A percentile compares a stretch with the other conserved stretches of the same genome.
Evolutionary conservation across 2,888 invertebrate genomes (phyloP).

Genomic region (Archaeoteleia sp.): DNA sequence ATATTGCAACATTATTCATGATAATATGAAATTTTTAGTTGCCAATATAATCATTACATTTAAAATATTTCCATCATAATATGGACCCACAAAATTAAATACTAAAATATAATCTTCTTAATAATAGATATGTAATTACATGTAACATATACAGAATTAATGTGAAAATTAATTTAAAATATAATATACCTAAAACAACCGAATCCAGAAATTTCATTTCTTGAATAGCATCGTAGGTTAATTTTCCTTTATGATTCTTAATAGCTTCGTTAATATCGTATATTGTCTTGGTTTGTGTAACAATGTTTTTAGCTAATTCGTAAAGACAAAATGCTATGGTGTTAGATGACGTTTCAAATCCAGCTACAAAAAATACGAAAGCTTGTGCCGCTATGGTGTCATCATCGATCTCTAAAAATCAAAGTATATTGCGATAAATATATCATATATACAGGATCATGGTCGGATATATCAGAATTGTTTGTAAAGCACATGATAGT

Average conservation of each 20-base stretch:
- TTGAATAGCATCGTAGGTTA: conserved; percentile 69
- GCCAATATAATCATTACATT: conserved; percentile 4
- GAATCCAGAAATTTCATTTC: conserved; percentile 72
- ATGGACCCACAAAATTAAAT: no score
- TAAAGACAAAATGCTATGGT: conserved; percentile 71
- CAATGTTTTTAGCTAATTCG: conserved; percentile 68
- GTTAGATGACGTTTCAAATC: conserved; percentile 71
- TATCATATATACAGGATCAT: no score
- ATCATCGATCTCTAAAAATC: conserved; percentile 57
- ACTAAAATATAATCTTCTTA: no score
- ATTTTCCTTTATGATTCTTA: conserved; percentile 59
- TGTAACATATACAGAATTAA: no score
- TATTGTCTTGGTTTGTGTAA: conserved; percentile 66
- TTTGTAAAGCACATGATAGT: no score
- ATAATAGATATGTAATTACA: no score
- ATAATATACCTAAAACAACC: conserved; percentile 70
- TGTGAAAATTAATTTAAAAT: conserved; percentile 35
- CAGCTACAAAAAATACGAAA: conserved; percentile 72
- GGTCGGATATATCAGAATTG: no score
- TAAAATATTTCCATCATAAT: no score
- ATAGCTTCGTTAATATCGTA: conserved; percentile 65
- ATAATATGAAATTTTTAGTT: conserved; percentile 29
- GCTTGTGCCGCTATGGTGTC: conserved; percentile 71
- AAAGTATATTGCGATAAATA: no score
- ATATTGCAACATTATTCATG: conserved; percentile 32